Conservation (phyloP, 2,888 invertebrate species). For the Sinotaia quadrata region DNA sequence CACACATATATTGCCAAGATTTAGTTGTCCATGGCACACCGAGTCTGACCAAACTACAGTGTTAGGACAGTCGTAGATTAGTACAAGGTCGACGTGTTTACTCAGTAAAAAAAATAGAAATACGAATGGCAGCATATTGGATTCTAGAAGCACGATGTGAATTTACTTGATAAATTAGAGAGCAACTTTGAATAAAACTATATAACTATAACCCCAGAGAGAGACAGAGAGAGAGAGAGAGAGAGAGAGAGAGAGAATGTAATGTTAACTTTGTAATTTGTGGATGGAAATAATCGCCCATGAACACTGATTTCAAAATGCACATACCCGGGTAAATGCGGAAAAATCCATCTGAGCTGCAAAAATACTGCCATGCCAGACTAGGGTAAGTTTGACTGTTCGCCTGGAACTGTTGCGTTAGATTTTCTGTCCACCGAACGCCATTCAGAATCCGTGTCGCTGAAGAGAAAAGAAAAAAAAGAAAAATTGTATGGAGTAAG, state of each 20-base stretch:
- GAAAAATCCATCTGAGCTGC: constrained; percentile 92
- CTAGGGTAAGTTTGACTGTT: constrained; percentile 92
- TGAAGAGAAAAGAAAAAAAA: not conserved
- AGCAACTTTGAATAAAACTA: not conserved
- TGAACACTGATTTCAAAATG: no score
- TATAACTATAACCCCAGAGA: constrained; percentile 6
- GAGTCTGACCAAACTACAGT: no score
- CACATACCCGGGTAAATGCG: constrained; percentile 90
- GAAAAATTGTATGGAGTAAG: not conserved
- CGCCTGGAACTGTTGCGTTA: constrained; percentile 86
- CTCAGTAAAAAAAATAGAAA: no score
- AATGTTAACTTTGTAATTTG: no score
- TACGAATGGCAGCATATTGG: no score
- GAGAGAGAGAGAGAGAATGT: not conserved
- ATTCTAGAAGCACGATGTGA: no score
- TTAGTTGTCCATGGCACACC: no score
- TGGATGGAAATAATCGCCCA: no score
- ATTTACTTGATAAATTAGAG: no score
- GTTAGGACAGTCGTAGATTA: no score
- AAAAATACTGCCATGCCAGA: constrained; percentile 97
- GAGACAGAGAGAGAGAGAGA: not conserved
- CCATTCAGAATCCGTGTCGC: constrained; percentile 82
- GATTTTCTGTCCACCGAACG: constrained; percentile 90
- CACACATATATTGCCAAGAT: no score
- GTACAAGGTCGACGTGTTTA: no score